phyloP scores from a whole-genome alignment of 2,113 vertebrate genomes.

The Archocentrus centrarchus region DNA sequence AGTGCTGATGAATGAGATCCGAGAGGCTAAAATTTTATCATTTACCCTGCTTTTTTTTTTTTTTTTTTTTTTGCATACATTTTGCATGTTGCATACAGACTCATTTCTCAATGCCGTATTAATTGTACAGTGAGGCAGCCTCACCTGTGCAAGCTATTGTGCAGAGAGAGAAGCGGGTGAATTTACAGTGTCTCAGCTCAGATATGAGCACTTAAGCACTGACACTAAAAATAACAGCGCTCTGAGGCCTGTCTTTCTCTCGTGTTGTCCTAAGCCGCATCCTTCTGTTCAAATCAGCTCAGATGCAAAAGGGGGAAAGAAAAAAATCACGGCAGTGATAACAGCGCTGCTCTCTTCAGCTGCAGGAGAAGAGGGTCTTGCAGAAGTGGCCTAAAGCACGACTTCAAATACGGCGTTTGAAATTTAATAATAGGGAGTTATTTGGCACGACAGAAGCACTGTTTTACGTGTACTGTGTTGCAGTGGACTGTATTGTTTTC shows the following conservation, averaged over 20 bases:
- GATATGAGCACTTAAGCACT: conserved; percentile 63
- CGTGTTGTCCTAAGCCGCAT: conserved; percentile 58
- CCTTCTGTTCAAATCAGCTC: conserved; percentile 54
- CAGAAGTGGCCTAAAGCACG: background rate
- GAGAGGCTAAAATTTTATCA: conserved; percentile 19
- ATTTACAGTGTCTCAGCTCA: conserved; percentile 30
- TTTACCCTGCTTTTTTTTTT: conserved; percentile 25
- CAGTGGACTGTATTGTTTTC: background rate
- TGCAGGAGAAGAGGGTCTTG: background rate
- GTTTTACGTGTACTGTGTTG: background rate
- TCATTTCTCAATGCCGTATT: conserved; percentile 25
- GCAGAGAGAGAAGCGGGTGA: background rate
- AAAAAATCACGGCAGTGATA: background rate
- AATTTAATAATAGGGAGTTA: too few species aligned
- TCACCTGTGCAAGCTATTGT: conserved; percentile 21
- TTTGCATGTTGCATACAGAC: conserved; percentile 20
- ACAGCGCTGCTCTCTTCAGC: background rate
- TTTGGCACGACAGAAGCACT: background rate
- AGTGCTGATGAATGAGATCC: background rate
- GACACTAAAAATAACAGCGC: conserved; percentile 70
- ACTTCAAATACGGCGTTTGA: background rate
- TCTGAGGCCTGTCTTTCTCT: conserved; percentile 53
- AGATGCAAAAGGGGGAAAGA: background rate
- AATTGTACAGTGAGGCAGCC: conserved; percentile 9
- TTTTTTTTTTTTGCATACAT: conserved; percentile 12